phyloP scores from a whole-genome alignment of 2,888 invertebrate species.

The Agonopterix alstromeriana region DNA sequence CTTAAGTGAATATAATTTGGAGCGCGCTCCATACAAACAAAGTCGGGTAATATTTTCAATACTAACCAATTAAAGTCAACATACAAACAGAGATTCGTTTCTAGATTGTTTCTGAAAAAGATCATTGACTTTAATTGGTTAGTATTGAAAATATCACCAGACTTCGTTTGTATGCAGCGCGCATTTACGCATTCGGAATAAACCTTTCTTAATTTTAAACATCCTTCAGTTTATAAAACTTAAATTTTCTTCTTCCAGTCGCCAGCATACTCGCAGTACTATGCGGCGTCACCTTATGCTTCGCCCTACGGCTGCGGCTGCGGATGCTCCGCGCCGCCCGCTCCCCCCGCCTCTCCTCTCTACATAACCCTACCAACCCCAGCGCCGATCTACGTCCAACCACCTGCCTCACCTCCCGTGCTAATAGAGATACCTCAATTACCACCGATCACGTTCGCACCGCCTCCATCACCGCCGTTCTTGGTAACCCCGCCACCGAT shows the following conservation, averaged over 20 bases:
- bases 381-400: conserved; percentile 36
- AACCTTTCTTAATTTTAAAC: no score
- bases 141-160: no score
- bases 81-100: no score
- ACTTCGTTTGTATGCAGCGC: no score
- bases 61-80: no score
- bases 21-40: no score
- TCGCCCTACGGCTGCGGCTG: conserved; percentile 12
- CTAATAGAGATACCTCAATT: conserved; percentile 41
- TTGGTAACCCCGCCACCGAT: conserved; percentile 36
- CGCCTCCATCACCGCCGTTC: conserved; percentile 40
- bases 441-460: conserved; percentile 43
- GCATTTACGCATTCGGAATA: no score
- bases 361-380: conserved; percentile 51
- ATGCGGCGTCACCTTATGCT: conserved; percentile 24
- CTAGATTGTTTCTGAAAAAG: no score
- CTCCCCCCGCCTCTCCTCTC: conserved; percentile 37
- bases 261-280: conserved; percentile 45
- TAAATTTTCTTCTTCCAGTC: conserved; percentile 29
- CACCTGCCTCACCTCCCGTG: conserved; percentile 41
- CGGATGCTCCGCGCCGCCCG: conserved; percentile 1
- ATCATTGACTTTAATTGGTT: no score
- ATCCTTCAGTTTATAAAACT: not conserved
- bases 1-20: no score
- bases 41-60: no score